phyloP scores from a whole-genome alignment of 1,140 invertebrate species.

The Cotesia vestalis region DNA sequence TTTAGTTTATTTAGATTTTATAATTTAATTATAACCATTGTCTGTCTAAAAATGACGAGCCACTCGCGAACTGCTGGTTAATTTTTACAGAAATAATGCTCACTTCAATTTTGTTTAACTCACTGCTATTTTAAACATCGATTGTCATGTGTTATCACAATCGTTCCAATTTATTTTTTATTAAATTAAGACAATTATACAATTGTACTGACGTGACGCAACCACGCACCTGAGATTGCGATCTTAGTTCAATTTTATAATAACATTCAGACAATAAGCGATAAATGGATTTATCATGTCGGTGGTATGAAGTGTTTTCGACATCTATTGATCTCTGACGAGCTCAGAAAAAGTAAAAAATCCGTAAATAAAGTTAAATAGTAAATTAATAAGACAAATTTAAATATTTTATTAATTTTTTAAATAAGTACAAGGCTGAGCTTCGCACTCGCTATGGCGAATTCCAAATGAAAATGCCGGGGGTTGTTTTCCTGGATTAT shows the following conservation, averaged over 20 bases:
- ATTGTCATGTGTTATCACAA: conserved; percentile 32
- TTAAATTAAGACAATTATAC: not conserved
- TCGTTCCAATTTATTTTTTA: conserved; percentile 11
- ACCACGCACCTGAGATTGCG: not conserved
- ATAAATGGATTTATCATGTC: no score
- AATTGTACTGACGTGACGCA: not conserved
- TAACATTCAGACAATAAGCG: no score
- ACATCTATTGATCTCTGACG: no score
- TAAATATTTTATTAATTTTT: conserved; percentile 47
- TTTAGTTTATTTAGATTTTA: conserved; percentile 1
- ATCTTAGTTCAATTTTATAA: not conserved
- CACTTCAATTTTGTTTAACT: conserved; percentile 20
- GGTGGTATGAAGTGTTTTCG: no score
- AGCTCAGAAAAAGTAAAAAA: no score
- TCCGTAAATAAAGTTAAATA: no score
- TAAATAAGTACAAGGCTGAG: conserved; percentile 45
- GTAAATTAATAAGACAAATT: not conserved
- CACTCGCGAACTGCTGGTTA: conserved; percentile 28
- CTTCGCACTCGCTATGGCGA: conserved; percentile 54
- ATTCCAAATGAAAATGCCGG: conserved; percentile 58
- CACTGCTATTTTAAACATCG: conserved; percentile 5
- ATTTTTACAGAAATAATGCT: conserved; percentile 35
- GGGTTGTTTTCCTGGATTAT: conserved; percentile 41
- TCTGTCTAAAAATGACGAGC: conserved; percentile 16
- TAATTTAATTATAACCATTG: conserved; percentile 19